A percentile compares a stretch with the other conserved stretches of the same genome.
These are phyloP conservation scores for Sterna hirundo DNA, from an alignment of 2,113 vertebrate species.

Conservation along the genomic window DNA sequence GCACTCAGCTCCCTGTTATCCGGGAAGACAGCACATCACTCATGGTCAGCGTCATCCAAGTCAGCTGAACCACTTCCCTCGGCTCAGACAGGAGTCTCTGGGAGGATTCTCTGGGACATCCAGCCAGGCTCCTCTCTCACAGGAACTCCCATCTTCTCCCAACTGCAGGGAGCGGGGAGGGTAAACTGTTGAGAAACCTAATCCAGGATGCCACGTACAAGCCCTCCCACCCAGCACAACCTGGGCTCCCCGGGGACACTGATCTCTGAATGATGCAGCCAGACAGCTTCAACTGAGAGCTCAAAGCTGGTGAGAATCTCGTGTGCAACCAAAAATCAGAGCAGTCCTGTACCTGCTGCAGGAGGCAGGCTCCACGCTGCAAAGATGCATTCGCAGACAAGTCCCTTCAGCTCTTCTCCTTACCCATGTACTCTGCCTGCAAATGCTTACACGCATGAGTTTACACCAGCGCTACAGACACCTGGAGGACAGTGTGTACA, in stretches of 20 bases:
- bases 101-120: background rate
- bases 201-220: background rate
- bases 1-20: constrained; percentile 9
- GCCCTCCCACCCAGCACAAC: background rate
- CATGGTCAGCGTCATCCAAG: constrained; percentile 30
- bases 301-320: background rate
- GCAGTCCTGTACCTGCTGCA: background rate
- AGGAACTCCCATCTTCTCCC: background rate
- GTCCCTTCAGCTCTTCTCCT: background rate
- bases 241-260: background rate
- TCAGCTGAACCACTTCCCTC: constrained; percentile 12
- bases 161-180: background rate
- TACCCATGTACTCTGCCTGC: background rate
- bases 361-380: background rate
- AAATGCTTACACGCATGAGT: background rate
- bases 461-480: background rate
- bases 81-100: background rate
- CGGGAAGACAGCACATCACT: constrained; percentile 41
- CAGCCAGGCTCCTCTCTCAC: background rate
- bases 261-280: background rate
- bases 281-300: background rate
- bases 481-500: background rate
- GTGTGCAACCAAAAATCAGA: background rate
- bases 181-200: background rate
- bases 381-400: background rate